Evolutionary conservation across 30 jellyfish, hydroid and myxozoan genomes (phyloP).

Genomic region (Mastigias papua): DNA sequence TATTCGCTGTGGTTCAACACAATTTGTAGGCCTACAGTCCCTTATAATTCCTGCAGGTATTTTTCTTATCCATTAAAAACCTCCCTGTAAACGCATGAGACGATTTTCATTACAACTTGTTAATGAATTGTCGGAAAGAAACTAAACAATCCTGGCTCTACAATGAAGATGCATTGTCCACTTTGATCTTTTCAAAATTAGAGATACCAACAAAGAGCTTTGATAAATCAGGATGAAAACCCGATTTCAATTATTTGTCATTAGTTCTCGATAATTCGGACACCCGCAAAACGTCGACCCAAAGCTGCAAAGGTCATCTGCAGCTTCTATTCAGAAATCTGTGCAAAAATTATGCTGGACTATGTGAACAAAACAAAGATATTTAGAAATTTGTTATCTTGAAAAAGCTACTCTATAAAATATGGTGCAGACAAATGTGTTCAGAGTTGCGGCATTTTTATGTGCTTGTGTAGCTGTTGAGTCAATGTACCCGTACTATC

Average conservation of each 20-base stretch:
- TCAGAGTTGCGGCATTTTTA: neutral
- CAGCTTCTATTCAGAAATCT: slow-evolving; percentile 48
- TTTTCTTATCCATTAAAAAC: too few species aligned
- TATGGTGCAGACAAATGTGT: neutral
- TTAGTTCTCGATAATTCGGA: slow-evolving; percentile 23
- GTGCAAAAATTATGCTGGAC: slow-evolving; percentile 53
- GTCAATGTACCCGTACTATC: slow-evolving; percentile 48
- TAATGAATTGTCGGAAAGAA: too few species aligned
- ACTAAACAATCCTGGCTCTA: neutral
- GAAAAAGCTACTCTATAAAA: neutral
- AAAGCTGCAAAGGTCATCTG: slow-evolving; percentile 52
- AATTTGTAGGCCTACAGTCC: too few species aligned
- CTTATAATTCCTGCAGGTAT: too few species aligned
- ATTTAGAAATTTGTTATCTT: neutral
- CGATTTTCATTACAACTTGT: too few species aligned
- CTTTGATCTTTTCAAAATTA: neutral
- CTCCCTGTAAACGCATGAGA: too few species aligned
- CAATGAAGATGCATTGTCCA: neutral
- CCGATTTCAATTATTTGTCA: neutral
- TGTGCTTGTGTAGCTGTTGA: slow-evolving; percentile 20
- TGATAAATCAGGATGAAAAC: neutral
- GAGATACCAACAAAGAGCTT: neutral
- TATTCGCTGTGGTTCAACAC: too few species aligned
- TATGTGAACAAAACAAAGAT: neutral
- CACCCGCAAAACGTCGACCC: slow-evolving; percentile 53